A percentile compares a stretch with the other conserved stretches of the same genome.
Evolutionary conservation across 2,797 vertebrate genomes (phyloP).

Genomic region (Enteromius paludinosus): DNA sequence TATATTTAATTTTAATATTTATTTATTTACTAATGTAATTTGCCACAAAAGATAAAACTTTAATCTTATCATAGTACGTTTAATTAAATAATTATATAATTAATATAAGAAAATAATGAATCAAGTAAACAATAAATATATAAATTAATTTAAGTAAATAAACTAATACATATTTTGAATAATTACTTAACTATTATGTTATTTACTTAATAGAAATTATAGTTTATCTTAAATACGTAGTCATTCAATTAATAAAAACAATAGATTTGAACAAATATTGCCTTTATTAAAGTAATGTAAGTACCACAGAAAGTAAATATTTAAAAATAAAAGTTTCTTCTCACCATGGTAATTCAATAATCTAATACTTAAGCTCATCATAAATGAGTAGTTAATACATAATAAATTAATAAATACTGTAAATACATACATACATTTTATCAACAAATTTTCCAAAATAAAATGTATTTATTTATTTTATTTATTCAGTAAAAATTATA

Average conservation of each 20-base stretch:
- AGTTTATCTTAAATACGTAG: not conserved
- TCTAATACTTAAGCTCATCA: not conserved
- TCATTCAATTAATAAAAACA: not conserved
- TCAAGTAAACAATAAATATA: not conserved
- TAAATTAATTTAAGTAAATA: not conserved
- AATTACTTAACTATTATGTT: not conserved
- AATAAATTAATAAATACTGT: not conserved
- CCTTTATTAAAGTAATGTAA: not conserved
- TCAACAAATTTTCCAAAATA: not conserved
- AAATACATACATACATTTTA: not conserved
- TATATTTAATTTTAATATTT: not conserved
- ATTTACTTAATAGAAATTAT: not conserved
- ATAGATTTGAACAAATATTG: not conserved
- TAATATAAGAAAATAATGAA: not conserved
- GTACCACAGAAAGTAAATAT: not conserved
- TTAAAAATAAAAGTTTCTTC: not conserved
- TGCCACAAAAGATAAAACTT: not conserved
- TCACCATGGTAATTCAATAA: not conserved
- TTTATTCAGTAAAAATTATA: not conserved
- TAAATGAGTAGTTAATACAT: not conserved
- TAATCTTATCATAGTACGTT: not conserved
- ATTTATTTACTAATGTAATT: not conserved
- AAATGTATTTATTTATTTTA: not conserved
- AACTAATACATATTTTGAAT: not conserved
- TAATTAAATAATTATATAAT: not conserved